Conservation (phyloP, 2,888 invertebrate species). For the Rhagophthalmus giganteus region DNA sequence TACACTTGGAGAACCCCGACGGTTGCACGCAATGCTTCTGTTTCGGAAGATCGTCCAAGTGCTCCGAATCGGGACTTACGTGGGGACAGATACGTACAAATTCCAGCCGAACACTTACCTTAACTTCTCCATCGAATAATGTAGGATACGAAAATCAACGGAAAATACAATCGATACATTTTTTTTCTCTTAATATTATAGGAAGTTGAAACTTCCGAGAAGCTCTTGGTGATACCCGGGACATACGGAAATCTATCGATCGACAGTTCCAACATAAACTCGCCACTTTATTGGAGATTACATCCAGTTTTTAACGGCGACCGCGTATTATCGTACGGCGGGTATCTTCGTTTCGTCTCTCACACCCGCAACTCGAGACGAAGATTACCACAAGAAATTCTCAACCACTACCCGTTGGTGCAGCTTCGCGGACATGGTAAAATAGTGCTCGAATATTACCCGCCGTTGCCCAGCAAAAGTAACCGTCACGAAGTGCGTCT, state of each 20-base stretch:
- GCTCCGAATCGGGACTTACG: conserved; percentile 78
- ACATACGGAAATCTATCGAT: conserved; percentile 60
- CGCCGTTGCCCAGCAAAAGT: conserved; percentile 54
- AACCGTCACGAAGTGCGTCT: conserved; percentile 62
- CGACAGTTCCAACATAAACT: conserved; percentile 60
- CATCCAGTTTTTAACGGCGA: conserved; percentile 84
- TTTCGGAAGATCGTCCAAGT: conserved; percentile 82
- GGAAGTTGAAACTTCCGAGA: conserved; percentile 21
- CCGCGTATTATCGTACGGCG: conserved; percentile 87
- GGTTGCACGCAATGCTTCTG: conserved; percentile 98
- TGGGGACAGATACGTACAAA: conserved; percentile 78
- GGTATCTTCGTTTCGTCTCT: conserved; percentile 77
- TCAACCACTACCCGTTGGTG: conserved; percentile 72
- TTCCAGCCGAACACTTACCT: conserved; percentile 52
- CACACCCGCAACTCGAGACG: conserved; percentile 56
- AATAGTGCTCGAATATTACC: conserved; percentile 76
- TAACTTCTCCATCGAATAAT: too few species aligned
- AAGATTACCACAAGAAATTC: conserved; percentile 53
- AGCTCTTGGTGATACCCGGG: conserved; percentile 61
- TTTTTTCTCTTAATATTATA: too few species aligned
- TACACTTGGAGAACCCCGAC: conserved; percentile 73
- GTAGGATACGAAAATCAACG: too few species aligned
- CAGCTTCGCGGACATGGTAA: conserved; percentile 75
- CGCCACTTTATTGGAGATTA: conserved; percentile 81
- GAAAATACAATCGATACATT: too few species aligned